Conservation (phyloP, 2,113 vertebrate species). For the Centropus bengalensis region DNA sequence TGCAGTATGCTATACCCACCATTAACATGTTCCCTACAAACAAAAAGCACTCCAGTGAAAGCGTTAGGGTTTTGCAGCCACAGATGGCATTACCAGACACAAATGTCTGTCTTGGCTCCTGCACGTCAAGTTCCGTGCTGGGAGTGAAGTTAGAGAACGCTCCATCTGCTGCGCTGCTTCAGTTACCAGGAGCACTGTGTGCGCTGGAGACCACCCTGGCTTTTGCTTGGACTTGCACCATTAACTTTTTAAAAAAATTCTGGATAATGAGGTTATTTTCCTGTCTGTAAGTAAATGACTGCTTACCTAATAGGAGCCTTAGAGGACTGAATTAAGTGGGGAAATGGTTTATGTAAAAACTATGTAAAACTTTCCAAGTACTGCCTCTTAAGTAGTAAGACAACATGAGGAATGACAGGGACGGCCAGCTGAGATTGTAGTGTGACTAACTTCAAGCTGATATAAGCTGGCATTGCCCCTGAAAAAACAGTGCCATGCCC, state of each 20-base stretch:
- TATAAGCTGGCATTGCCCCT: neutral
- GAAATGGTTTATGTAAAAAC: neutral
- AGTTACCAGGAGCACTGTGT: constrained; percentile 7
- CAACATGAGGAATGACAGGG: neutral
- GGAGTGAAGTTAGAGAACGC: constrained; percentile 59
- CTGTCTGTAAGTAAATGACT: neutral
- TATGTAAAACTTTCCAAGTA: neutral
- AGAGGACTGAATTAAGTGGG: neutral
- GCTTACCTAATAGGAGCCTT: neutral
- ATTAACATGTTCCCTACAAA: constrained; percentile 58
- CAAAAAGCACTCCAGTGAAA: constrained; percentile 57
- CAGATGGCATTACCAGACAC: constrained; percentile 70
- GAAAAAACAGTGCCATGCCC: neutral
- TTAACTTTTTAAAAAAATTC: neutral
- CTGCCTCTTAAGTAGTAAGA: neutral
- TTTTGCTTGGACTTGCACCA: constrained; percentile 1
- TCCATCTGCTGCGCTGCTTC: constrained; percentile 58
- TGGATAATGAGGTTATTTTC: neutral
- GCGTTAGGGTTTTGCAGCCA: constrained; percentile 51
- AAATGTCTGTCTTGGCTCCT: constrained; percentile 73
- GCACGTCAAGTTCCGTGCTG: constrained; percentile 65
- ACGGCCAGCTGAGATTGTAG: neutral
- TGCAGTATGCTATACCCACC: constrained; percentile 28
- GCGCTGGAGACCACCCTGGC: constrained; percentile 2
- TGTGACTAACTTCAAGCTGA: neutral